Conservation (phyloP, 2,113 vertebrate genomes). For the Eptesicus fuscus region DNA sequence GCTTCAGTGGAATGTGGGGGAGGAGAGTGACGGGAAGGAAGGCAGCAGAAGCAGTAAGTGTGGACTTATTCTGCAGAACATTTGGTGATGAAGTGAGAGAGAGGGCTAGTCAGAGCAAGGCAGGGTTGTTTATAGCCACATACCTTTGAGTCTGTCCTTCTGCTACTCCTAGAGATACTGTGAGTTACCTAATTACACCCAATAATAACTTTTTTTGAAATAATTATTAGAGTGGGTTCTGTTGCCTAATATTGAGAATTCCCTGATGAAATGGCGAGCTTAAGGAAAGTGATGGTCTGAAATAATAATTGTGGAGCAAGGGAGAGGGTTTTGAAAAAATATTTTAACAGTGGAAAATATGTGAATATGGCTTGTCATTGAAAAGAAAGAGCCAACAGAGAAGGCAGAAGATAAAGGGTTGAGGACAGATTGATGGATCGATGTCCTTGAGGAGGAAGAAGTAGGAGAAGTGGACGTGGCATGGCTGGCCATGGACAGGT, state of each 20-base stretch:
- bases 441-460: not conserved
- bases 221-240: not conserved
- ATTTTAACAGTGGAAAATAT: not conserved
- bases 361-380: not conserved
- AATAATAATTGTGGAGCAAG: not conserved
- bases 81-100: not conserved
- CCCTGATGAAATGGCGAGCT: not conserved
- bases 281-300: not conserved
- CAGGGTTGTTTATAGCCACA: not conserved
- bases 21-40: not conserved
- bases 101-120: not conserved
- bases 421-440: not conserved
- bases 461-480: not conserved
- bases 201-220: not conserved
- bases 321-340: not conserved
- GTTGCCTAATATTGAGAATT: not conserved
- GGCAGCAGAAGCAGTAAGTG: not conserved
- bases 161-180: not conserved
- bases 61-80: not conserved
- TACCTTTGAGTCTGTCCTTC: not conserved
- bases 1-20: not conserved
- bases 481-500: not conserved
- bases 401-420: not conserved
- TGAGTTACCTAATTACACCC: not conserved
- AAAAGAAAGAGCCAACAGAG: not conserved